Base-by-base conservation (phyloP, 2,797 vertebrate genomes). In the Chanos chanos region DNA sequence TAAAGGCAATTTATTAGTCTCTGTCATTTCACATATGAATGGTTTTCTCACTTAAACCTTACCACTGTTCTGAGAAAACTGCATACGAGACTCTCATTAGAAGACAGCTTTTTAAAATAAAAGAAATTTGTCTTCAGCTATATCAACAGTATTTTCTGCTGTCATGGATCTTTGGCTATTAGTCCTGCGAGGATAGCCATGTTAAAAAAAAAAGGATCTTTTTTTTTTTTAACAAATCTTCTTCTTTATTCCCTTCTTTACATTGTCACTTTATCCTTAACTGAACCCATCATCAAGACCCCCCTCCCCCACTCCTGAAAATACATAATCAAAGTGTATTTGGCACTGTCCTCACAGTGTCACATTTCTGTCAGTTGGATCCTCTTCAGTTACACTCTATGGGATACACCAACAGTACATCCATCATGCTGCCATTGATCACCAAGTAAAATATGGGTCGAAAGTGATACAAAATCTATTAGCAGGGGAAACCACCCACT, bases 1-100 rank as follows among this genome's bases (percentile, higher is more conserved):
- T 63, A 57, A 56, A 73, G 49, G 60, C 53, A 50, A 70, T 75
- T 78, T 66, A 73, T 75, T 53, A 73, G 72, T 54, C 40, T 55
- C 36, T 71, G 74, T 77, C 56, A 79, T 82, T 81, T 83, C 70
- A 72, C 76, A 76, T 85, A 72, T 64, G 61, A 75, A 61, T 51
- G 64, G 61, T 64, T 68, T 56, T 58, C 61, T 76, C 59, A 37
- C 56, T 30, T 22, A 64, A 21, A 61, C n/a, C 71, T 73, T 54
- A 74, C 79, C 77, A 67, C 18, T 44, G 45, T 59, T 75, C 54
- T 16, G 19, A 52, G 4, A 65, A 45, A 21, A 51, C 40, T 67
- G 69, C 60, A 70, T 61, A 47, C 66, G 61, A 61, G 52, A 54
- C 53, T 36, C 43, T 36, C 34, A 55, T 36, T 49, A 36, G 37